These are phyloP conservation scores for Molossus alvarezi DNA, from an alignment of 2,797 vertebrate species.

Conservation along the genomic window DNA sequence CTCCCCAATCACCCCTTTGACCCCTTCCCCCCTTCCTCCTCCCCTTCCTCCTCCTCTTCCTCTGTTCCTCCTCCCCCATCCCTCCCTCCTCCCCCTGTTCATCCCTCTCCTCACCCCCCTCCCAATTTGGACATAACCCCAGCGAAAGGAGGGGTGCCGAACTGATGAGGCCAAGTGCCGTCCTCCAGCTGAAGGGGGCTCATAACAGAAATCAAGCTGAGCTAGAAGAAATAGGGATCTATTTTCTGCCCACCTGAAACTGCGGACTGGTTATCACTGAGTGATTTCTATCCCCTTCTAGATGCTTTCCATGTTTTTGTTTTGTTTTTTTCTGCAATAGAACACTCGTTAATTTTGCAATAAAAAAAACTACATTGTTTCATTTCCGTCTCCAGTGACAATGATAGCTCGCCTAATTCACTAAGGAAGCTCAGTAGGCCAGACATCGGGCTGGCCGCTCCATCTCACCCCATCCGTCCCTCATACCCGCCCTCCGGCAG, in stretches of 20 bases:
- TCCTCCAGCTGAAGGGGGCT: rapidly evolving
- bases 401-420: background rate
- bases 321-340: background rate
- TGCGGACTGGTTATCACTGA: background rate
- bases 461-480: background rate
- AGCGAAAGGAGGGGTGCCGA: background rate
- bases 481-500: background rate
- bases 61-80: rapidly evolving
- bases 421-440: background rate
- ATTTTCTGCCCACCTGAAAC: background rate
- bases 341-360: constrained; percentile 36
- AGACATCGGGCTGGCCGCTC: background rate
- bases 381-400: background rate
- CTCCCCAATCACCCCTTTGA: background rate
- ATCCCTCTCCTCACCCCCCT: too few relatives aligned
- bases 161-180: background rate
- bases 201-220: background rate
- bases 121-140: background rate
- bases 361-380: background rate
- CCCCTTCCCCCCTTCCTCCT: background rate
- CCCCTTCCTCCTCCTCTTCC: rapidly evolving
- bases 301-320: background rate
- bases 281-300: background rate
- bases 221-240: background rate
- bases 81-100: background rate